Evolutionary conservation across 1,140 invertebrate species (phyloP), one percentile per base, ranked within the genome.

Genomic region (Chionoecetes opilio): DNA sequence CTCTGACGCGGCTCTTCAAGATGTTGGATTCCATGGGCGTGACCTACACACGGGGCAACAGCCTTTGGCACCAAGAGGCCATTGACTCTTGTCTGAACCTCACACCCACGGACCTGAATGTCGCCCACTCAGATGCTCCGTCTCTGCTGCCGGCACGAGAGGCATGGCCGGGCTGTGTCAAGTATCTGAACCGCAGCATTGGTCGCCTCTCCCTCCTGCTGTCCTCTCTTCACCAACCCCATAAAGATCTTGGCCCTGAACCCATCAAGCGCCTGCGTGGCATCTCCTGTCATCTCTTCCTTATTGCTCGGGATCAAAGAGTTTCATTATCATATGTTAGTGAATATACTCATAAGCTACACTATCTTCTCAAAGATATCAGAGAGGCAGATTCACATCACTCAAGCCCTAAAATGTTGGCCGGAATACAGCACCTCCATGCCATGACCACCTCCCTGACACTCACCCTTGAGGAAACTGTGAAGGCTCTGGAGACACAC

Each of bases 221-320:
- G 31, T 97, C 97, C 86, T 97, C 98, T 29, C 96, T 98, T 96
- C 94, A 97, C 53, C 96, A 97, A 3, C 98, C 98, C 0, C 98
- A 98, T 46, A 98, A 98, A 96, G 99, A 99, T 96, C 97, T 99
- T 38, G 98, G 98, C 14, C 97, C 98, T 0, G 98, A 98, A 75
- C 98, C 98, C 96, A 98, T 99, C 87, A 98, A 99, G 93, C 97
- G 99, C 91, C 98, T 98, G 96, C 98, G 98, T 97, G 99, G 99
- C 82, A 99, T 98, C 96, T 97, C 98, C 0, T 97, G 97, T 90
- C 98, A 98, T 96, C 96, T 98, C 17, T 97, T 98, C 96, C 97
- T 95, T 8, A 35, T 96, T 14, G 82, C 93, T 21, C 37, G 75
- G 35, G 82, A 96, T 21, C 95, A 95, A 21, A 82, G 94, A 34